These are phyloP conservation scores for Oconnorella tubifera DNA, from an alignment of 2,888 invertebrate species.

Conservation along the genomic window DNA sequence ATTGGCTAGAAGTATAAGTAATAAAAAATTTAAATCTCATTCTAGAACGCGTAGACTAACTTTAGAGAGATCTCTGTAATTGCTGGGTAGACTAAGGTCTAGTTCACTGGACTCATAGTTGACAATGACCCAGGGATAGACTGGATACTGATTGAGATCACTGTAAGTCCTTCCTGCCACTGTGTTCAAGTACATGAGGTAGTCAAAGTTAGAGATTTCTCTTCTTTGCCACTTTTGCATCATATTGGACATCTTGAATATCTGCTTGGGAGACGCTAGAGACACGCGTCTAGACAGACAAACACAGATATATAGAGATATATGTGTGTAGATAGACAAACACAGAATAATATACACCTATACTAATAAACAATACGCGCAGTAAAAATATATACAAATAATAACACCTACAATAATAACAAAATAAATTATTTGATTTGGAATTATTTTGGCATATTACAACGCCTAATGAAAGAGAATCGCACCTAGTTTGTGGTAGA, in stretches of 20 bases:
- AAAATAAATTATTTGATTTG: background rate
- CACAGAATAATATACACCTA: background rate
- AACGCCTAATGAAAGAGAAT: no score
- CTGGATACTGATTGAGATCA: slow-evolving; percentile 98
- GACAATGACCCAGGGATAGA: slow-evolving; percentile 98
- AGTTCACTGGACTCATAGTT: slow-evolving; percentile 94
- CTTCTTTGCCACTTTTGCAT: slow-evolving; percentile 98
- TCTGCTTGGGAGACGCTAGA: slow-evolving; percentile 96
- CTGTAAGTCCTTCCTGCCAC: slow-evolving; percentile 99
- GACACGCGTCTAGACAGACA: slow-evolving; percentile 73
- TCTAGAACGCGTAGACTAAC: no score
- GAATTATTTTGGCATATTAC: no score
- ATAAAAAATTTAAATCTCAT: no score
- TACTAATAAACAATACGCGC: background rate
- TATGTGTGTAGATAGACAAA: background rate
- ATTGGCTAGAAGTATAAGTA: no score
- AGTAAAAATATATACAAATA: background rate
- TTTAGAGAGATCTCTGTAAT: slow-evolving; percentile 89
- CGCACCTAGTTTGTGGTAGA: slow-evolving; percentile 88
- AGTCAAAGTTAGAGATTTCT: slow-evolving; percentile 99
- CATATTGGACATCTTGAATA: slow-evolving; percentile 99
- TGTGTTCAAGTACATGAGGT: slow-evolving; percentile 99
- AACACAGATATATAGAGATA: background rate
- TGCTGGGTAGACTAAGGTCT: slow-evolving; percentile 91
- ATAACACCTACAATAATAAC: background rate